Evolutionary conservation across 2,797 vertebrate species (phyloP).

Genomic region (Danionella dracula): DNA sequence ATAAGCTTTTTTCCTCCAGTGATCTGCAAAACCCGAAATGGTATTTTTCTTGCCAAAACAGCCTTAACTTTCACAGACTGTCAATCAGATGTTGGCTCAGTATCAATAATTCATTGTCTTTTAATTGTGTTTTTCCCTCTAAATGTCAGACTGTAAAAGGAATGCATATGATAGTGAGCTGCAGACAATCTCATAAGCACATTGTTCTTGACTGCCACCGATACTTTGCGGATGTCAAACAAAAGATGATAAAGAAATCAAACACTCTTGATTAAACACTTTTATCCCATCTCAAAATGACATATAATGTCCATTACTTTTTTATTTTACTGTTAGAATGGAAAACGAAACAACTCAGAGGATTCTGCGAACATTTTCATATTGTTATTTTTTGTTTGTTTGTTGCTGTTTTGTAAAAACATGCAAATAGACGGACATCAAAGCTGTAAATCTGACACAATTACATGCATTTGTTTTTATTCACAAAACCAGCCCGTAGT

Average conservation of each 20-base stretch:
- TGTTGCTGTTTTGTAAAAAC: constrained; percentile 56
- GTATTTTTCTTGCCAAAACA: not conserved
- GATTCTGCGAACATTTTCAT: constrained; percentile 48
- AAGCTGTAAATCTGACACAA: constrained; percentile 77
- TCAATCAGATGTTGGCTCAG: constrained; percentile 46
- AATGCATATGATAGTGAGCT: constrained; percentile 37
- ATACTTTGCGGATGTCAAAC: not conserved
- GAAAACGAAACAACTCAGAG: constrained; percentile 50
- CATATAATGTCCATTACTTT: constrained; percentile 44
- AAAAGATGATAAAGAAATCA: constrained; percentile 41
- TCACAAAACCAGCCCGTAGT: constrained; percentile 98
- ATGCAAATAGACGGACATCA: constrained; percentile 73
- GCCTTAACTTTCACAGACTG: constrained; percentile 38
- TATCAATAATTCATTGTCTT: constrained; percentile 47
- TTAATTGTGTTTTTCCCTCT: constrained; percentile 54
- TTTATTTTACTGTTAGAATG: constrained; percentile 50
- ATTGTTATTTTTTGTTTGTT: constrained; percentile 46
- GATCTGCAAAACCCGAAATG: not conserved
- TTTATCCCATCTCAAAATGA: constrained; percentile 53
- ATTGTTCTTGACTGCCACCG: not conserved
- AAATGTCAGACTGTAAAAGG: constrained; percentile 47
- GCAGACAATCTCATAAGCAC: not conserved
- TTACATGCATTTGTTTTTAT: constrained; percentile 99
- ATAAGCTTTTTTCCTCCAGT: no score
- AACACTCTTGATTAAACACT: constrained; percentile 48